These are phyloP conservation scores for Achlya flavicornis DNA, from an alignment of 2,888 invertebrate genomes.

Conservation along the genomic window DNA sequence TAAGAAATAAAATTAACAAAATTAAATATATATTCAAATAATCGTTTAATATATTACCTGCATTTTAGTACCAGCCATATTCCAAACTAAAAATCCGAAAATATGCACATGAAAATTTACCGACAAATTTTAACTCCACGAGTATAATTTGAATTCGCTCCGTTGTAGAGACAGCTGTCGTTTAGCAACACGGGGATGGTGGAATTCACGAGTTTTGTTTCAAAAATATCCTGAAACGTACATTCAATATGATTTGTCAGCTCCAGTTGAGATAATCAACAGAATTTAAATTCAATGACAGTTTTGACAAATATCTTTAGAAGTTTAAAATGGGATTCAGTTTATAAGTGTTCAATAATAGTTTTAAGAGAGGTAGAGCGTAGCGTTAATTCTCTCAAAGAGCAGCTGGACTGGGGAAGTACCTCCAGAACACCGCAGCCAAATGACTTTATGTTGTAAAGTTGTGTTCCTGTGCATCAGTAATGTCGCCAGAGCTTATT, in stretches of 20 bases:
- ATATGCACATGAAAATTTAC: slow-evolving; percentile 12
- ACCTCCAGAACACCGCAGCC: no score
- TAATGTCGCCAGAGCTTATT: no score
- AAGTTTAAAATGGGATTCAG: background rate
- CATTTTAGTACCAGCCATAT: no score
- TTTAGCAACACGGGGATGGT: slow-evolving; percentile 37
- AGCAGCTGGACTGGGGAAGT: no score
- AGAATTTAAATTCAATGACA: slow-evolving; percentile 6
- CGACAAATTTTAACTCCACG: slow-evolving; percentile 19
- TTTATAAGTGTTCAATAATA: background rate
- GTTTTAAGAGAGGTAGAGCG: no score
- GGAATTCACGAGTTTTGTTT: slow-evolving; percentile 43
- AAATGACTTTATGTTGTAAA: no score
- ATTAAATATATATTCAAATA: no score
- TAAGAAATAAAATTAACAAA: background rate
- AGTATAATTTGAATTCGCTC: slow-evolving; percentile 24
- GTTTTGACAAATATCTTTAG: background rate
- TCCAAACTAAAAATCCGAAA: slow-evolving; percentile 7
- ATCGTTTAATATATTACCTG: no score
- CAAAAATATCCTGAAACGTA: slow-evolving; percentile 42
- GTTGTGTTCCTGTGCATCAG: no score
- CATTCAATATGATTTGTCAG: slow-evolving; percentile 15
- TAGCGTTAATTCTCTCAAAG: no score
- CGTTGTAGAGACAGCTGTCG: slow-evolving; percentile 55
- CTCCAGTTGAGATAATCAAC: background rate